Percentiles rank a stretch among this genome's conserved stretches.
These are phyloP conservation scores for Heloderma charlesbogerti DNA, from an alignment of 2,113 vertebrate genomes.

Conservation along the genomic window DNA sequence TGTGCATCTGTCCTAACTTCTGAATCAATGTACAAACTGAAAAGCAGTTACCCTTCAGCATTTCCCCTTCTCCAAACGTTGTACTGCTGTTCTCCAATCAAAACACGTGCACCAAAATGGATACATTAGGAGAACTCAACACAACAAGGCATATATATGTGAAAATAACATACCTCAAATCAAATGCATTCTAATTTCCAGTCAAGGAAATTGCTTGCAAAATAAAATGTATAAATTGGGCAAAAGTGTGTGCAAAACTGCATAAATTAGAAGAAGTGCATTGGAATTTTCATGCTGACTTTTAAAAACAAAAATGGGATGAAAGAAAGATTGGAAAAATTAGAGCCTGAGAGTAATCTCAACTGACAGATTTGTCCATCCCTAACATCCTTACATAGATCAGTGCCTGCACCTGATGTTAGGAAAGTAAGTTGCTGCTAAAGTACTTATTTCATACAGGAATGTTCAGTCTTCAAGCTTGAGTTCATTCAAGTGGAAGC, in stretches of 20 bases:
- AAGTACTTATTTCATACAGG: background rate
- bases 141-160: background rate
- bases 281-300: background rate
- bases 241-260: background rate
- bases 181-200: too few relatives aligned
- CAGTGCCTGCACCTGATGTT: background rate
- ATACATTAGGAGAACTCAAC: background rate
- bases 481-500: slow-evolving; percentile 18
- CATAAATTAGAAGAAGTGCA: background rate
- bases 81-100: background rate
- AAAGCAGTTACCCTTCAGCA: background rate
- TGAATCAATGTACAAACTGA: background rate
- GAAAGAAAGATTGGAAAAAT: background rate
- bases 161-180: too few relatives aligned
- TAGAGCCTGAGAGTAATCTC: background rate
- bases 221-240: background rate
- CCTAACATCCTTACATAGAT: background rate
- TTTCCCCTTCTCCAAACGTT: background rate
- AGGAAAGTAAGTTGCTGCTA: background rate
- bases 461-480: background rate
- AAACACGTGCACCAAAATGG: background rate
- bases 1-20: background rate
- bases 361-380: background rate
- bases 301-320: background rate
- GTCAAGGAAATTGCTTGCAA: too few relatives aligned